A percentile compares a stretch with the other conserved stretches of the same genome.
Evolutionary conservation across 2,113 vertebrate genomes (phyloP).

Genomic region (Melanocharis versteri): DNA sequence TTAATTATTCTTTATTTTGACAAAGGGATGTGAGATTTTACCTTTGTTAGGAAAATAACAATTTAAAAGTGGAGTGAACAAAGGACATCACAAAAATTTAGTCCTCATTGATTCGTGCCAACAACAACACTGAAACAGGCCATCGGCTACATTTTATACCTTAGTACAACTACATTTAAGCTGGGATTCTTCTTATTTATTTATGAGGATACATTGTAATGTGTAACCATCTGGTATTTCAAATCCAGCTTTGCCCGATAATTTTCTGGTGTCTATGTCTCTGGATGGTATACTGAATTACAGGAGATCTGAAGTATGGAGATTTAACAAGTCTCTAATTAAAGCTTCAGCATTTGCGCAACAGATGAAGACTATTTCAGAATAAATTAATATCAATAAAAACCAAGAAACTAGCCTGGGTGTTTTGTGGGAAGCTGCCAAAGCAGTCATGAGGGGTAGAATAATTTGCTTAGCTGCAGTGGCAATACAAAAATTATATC

Average conservation of each 20-base stretch:
- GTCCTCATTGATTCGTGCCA: not conserved
- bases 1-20: not conserved
- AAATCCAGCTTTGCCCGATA: conserved; percentile 51
- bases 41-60: not conserved
- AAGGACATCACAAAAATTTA: not conserved
- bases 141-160: not conserved
- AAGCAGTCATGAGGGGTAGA: conserved; percentile 59
- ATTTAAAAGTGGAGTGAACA: not conserved
- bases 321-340: conserved; percentile 74
- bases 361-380: conserved; percentile 74
- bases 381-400: conserved; percentile 79
- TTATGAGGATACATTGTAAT: conserved; percentile 39
- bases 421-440: conserved; percentile 72
- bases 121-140: not conserved
- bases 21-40: not conserved
- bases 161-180: conserved; percentile 22
- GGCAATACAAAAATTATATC: conserved; percentile 61
- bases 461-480: conserved; percentile 59
- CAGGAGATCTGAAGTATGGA: conserved; percentile 70
- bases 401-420: conserved; percentile 57
- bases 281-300: conserved; percentile 64
- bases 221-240: conserved; percentile 60
- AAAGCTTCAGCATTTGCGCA: conserved; percentile 69
- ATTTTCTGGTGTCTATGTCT: conserved; percentile 65
- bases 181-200: conserved; percentile 24